Percentiles rank a stretch among this genome's conserved stretches.
These are phyloP conservation scores for Leptinotarsa haldemani DNA, from an alignment of 2,888 invertebrate species.

Conservation along the genomic window DNA sequence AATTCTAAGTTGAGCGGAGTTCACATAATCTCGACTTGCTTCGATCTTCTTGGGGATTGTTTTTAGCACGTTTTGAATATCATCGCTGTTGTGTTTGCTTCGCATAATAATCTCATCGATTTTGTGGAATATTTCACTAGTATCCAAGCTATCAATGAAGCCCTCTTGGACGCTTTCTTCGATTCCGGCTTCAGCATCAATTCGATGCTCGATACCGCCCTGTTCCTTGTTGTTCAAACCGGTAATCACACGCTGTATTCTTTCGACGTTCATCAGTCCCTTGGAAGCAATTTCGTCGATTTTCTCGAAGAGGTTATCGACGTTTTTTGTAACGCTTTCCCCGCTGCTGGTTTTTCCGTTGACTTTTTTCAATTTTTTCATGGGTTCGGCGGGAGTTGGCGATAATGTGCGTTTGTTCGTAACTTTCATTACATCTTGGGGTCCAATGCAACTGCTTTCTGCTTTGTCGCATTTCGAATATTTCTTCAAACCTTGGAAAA, in stretches of 20 bases:
- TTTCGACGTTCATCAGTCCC: constrained; percentile 27
- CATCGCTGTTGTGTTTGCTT: constrained; percentile 13
- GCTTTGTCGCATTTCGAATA: not conserved
- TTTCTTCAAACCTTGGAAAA: not conserved
- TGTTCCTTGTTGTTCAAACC: not conserved
- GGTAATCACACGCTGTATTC: constrained; percentile 24
- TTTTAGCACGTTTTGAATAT: constrained; percentile 1
- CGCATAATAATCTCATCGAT: constrained; percentile 5
- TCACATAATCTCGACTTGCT: not conserved
- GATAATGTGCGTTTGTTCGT: constrained; percentile 12
- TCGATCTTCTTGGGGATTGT: not conserved
- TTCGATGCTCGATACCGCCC: not conserved
- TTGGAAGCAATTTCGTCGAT: constrained; percentile 28
- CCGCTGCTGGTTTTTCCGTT: constrained; percentile 19
- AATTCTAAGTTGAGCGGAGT: not conserved
- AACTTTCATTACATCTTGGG: constrained; percentile 3
- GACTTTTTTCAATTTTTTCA: not conserved
- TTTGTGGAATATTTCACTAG: constrained; percentile 6
- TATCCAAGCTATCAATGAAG: not conserved
- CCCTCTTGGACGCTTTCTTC: not conserved
- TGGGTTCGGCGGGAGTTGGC: not conserved
- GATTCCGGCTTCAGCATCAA: not conserved
- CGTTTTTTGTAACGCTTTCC: constrained; percentile 26
- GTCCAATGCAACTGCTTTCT: not conserved
- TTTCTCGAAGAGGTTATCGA: constrained; percentile 30